Base-by-base conservation (phyloP, 2,113 vertebrate genomes). In the Callaeas wilsoni region DNA sequence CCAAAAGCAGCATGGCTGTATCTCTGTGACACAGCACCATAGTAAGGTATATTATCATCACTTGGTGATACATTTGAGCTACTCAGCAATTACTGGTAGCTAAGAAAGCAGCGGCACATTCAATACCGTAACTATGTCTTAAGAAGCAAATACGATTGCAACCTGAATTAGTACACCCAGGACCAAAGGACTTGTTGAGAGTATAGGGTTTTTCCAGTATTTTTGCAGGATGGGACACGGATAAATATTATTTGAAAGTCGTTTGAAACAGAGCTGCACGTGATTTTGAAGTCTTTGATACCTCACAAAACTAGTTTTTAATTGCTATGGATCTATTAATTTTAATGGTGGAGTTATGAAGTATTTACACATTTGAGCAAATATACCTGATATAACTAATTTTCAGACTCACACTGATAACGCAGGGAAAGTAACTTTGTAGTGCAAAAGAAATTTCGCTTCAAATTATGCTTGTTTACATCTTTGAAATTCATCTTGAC, bases 151-250 rank as follows among this genome's bases (percentile, higher is more conserved):
- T 73, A 33, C 4, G 2, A 29, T 49, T 64, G 29, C 8, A 60
- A 3, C 1, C 30, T 69, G 41, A 60, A 69, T 16, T 57, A 68
- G 21, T 35, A 39, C 9, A 64, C 25, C 5, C 27, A 68, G 37
- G 33, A 55, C 7, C 7, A 56, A 13, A 22, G 4, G 4, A 22
- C 7, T 16, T 56, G 3, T 42, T 69, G 59, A 79, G 16, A 39
- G 4, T 29, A 68, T 2, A 44, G 8, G 0, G 0, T 11, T 78
- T 59, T 59, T 71, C 13, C 15, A 25, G 10, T 53, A 37, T 57
- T 74, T 68, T 59, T 85, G 27, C 23, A 78, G 18, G 3, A 42
- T 60, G 16, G 16, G 18, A 5, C 10, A 50, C 23, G 3, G 8
- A 59, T 27, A 39, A 44, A 42, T 85, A 63, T 21, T 22, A 33